These are phyloP conservation scores for Muraenolepis orangiensis DNA, from an alignment of 2,797 vertebrate genomes.

Conservation along the genomic window DNA sequence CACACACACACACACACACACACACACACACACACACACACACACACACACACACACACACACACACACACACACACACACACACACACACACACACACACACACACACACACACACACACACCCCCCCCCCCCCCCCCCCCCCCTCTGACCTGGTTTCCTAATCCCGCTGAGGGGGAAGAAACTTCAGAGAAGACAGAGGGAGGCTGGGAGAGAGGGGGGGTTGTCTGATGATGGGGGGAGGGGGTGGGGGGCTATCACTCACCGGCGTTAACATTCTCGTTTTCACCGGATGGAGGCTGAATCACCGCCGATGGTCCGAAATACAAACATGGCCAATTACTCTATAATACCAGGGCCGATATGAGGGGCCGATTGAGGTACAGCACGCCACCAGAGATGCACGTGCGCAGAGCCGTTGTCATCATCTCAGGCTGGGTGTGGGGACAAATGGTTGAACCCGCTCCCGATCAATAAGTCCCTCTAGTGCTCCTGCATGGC, in stretches of 20 bases:
- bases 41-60: slow-evolving; percentile 1
- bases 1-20: neutral
- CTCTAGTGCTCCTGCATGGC: slow-evolving; percentile 25
- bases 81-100: no score
- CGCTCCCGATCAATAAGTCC: slow-evolving; percentile 46
- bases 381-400: slow-evolving; percentile 22
- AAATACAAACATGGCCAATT: slow-evolving; percentile 62
- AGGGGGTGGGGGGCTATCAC: slow-evolving; percentile 12
- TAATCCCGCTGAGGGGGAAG: neutral
- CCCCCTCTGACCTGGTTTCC: neutral
- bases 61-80: neutral
- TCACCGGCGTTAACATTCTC: slow-evolving; percentile 40
- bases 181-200: neutral
- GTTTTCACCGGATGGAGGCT: slow-evolving; percentile 35
- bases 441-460: slow-evolving; percentile 46
- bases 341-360: slow-evolving; percentile 58
- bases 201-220: neutral
- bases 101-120: no score
- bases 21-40: neutral
- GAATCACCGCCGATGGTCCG: slow-evolving; percentile 45
- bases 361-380: slow-evolving; percentile 51
- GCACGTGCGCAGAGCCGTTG: slow-evolving; percentile 7
- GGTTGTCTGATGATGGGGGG: slow-evolving; percentile 15
- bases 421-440: slow-evolving; percentile 31
- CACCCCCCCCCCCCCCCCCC: neutral